Evolutionary conservation across 2,888 invertebrate species (phyloP).

Genomic region (Rhabditoides inermis): DNA sequence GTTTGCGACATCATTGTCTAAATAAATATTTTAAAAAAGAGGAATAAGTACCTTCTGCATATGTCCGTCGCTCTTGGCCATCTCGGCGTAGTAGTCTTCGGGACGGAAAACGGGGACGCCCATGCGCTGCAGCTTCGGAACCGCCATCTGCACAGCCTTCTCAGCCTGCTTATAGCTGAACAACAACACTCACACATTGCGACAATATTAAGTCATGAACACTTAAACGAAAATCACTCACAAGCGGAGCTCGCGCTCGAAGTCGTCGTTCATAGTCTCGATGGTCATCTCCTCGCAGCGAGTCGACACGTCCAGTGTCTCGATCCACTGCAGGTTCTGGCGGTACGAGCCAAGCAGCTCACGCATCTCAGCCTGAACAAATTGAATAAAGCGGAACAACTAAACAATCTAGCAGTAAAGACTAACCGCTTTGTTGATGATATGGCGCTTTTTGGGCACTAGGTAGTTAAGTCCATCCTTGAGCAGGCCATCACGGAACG

Average conservation of each 20-base stretch:
- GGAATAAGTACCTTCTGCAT: conserved; percentile 75
- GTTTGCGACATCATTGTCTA: too few species aligned
- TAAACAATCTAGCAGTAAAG: not conserved
- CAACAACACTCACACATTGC: not conserved
- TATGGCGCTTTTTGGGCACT: conserved; percentile 59
- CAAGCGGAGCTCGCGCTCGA: conserved; percentile 47
- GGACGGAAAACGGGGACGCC: conserved; percentile 68
- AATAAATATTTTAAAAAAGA: too few species aligned
- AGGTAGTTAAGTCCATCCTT: conserved; percentile 68
- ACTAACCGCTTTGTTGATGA: conserved; percentile 71
- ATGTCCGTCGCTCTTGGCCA: conserved; percentile 92
- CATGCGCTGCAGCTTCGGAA: conserved; percentile 67
- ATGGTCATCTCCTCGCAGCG: conserved; percentile 21
- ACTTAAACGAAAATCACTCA: conserved; percentile 17
- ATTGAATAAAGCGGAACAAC: not conserved
- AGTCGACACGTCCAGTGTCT: conserved; percentile 41
- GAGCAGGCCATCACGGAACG: conserved; percentile 73
- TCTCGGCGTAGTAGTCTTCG: conserved; percentile 94
- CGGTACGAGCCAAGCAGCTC: conserved; percentile 26
- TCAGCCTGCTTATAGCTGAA: conserved; percentile 59
- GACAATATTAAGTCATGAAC: not conserved
- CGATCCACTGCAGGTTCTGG: conserved; percentile 41
- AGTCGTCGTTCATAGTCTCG: conserved; percentile 40
- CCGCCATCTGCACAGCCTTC: conserved; percentile 72
- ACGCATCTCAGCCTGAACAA: conserved; percentile 31